A percentile compares a stretch with the other conserved stretches of the same genome.
These are phyloP conservation scores for Agrilus planipennis DNA, from an alignment of 1,140 invertebrate genomes.

Conservation along the genomic window DNA sequence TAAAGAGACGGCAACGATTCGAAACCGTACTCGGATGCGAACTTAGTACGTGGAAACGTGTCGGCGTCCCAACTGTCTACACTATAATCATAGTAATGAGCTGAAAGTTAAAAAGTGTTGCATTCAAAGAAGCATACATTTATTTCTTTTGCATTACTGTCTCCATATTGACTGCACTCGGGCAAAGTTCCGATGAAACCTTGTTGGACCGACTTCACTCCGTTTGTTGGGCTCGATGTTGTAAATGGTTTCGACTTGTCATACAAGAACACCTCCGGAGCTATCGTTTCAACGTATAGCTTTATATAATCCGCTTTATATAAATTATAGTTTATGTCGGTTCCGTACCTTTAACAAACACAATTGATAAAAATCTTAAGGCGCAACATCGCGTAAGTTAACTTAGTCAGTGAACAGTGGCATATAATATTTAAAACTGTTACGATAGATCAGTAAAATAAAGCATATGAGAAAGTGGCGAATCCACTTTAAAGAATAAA, in stretches of 20 bases:
- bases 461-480: no score
- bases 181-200: slow-evolving; percentile 66
- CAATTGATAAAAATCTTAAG: neutral
- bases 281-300: slow-evolving; percentile 74
- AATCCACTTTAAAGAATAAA: no score
- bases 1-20: slow-evolving; percentile 71
- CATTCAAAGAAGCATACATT: neutral
- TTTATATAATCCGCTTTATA: slow-evolving; percentile 76
- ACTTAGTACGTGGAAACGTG: slow-evolving; percentile 69
- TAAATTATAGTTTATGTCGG: slow-evolving; percentile 38
- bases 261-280: slow-evolving; percentile 46
- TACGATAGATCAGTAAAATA: no score
- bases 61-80: slow-evolving; percentile 67
- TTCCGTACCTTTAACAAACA: slow-evolving; percentile 44
- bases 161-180: slow-evolving; percentile 69
- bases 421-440: no score
- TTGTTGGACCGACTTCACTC: slow-evolving; percentile 58
- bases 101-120: slow-evolving; percentile 47
- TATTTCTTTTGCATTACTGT: no score
- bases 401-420: no score
- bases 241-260: slow-evolving; percentile 58
- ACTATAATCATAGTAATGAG: slow-evolving; percentile 87
- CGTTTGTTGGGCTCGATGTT: slow-evolving; percentile 89
- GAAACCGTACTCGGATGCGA: slow-evolving; percentile 92
- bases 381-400: no score